Evolutionary conservation across 2,113 vertebrate species (phyloP).

Genomic region (Hypanus sabinus): DNA sequence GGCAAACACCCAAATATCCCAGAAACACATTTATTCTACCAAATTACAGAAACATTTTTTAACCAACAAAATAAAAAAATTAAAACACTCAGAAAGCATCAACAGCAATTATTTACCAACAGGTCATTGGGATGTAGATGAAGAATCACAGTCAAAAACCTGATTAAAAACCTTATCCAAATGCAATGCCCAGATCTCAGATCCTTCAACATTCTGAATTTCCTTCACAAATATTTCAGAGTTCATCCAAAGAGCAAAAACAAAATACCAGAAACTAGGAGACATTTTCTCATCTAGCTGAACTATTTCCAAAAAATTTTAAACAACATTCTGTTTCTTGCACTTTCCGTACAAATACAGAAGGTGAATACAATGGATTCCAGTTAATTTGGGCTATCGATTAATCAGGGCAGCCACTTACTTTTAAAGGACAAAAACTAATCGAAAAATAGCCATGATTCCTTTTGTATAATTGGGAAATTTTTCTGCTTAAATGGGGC

Average conservation of each 20-base stretch:
- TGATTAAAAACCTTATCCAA: not conserved
- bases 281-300: not conserved
- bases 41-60: not conserved
- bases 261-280: not conserved
- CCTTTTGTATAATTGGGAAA: no score
- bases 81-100: not conserved
- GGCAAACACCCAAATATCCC: not conserved
- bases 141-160: not conserved
- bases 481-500: no score
- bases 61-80: not conserved
- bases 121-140: not conserved
- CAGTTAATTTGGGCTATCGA: no score
- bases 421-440: no score
- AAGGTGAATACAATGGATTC: not conserved
- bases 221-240: not conserved
- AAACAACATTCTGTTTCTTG: not conserved
- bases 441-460: no score
- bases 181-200: not conserved
- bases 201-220: not conserved
- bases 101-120: not conserved
- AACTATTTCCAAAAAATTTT: not conserved
- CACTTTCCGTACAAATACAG: not conserved
- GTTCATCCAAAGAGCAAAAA: not conserved
- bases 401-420: no score
- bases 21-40: not conserved